Conservation (phyloP, 2,113 vertebrate species). For the Mastomys coucha region DNA sequence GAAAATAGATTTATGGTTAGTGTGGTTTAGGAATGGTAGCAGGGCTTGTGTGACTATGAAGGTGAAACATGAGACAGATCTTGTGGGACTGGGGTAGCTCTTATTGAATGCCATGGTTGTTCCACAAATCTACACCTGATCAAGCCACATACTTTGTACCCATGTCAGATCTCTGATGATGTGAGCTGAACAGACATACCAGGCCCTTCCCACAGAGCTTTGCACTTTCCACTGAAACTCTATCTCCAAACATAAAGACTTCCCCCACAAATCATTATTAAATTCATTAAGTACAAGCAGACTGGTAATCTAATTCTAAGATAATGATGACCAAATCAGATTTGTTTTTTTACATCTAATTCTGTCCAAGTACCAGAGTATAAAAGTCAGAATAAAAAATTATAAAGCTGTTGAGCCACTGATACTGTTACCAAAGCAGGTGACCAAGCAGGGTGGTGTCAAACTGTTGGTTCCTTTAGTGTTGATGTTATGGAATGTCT, state of each 20-base stretch:
- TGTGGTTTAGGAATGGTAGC: no score
- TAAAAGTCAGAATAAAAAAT: neutral
- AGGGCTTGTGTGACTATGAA: neutral
- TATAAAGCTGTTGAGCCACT: neutral
- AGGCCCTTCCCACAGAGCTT: neutral
- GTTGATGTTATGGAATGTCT: neutral
- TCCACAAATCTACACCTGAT: neutral
- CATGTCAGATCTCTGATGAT: neutral
- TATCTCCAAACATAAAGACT: neutral
- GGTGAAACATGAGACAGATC: neutral
- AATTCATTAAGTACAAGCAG: neutral
- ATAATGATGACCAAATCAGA: neutral
- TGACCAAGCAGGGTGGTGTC: neutral
- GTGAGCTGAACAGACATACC: neutral
- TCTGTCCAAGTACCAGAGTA: neutral
- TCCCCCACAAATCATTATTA: neutral
- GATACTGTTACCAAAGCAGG: neutral
- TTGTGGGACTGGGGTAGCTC: neutral
- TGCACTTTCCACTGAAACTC: neutral
- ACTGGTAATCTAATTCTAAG: constrained; percentile 10
- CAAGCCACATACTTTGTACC: neutral
- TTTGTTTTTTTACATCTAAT: constrained; percentile 8
- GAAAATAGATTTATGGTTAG: neutral
- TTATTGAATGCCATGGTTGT: neutral
- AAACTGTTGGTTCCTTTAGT: neutral